phyloP scores from a whole-genome alignment of 2,113 vertebrate genomes.

The Parus major region DNA sequence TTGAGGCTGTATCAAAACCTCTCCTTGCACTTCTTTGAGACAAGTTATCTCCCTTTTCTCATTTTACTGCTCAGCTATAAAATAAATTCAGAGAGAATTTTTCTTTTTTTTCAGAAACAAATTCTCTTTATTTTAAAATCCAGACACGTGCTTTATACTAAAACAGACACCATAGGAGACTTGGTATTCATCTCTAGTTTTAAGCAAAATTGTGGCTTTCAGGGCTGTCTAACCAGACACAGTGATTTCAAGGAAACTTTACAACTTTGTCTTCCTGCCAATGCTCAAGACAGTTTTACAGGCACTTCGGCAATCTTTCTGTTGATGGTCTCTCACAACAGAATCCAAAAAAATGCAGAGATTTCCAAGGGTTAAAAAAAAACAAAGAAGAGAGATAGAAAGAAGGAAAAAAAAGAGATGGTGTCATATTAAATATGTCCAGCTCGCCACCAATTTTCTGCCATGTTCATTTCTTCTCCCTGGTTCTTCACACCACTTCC shows the following conservation, averaged over 20 bases:
- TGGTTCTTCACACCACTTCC: neutral
- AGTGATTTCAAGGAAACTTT: neutral
- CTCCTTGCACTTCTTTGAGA: neutral
- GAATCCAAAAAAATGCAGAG: neutral
- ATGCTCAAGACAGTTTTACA: neutral
- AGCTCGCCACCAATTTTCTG: neutral
- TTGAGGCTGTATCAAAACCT: neutral
- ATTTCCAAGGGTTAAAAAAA: neutral
- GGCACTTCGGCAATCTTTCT: neutral
- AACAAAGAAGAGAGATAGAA: neutral
- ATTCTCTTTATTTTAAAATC: slow-evolving; percentile 56
- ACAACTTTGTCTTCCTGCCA: neutral
- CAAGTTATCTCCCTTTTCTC: neutral
- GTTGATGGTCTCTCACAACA: neutral
- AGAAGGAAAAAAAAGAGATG: neutral
- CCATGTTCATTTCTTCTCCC: neutral
- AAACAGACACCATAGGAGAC: neutral
- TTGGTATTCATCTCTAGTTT: neutral
- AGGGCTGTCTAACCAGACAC: neutral
- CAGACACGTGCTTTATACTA: neutral
- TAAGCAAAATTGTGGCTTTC: neutral
- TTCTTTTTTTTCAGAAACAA: neutral
- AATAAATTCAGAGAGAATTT: neutral
- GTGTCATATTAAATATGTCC: neutral
- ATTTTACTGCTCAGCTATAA: neutral